Evolutionary conservation across 2,888 invertebrate species (phyloP).

Genomic region (Cryptus armator): DNA sequence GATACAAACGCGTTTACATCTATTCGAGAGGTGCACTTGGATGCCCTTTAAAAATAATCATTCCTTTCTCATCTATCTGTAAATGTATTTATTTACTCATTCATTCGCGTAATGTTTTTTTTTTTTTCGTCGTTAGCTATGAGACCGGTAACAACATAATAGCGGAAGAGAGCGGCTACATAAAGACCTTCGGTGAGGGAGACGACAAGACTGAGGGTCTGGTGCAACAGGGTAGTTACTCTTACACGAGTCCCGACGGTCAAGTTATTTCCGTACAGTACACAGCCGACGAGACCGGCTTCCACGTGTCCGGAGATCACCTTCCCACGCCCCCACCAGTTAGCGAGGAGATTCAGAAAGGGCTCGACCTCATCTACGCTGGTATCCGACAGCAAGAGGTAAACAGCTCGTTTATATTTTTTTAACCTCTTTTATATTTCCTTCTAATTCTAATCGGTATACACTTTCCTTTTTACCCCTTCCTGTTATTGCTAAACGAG

Average conservation of each 20-base stretch:
- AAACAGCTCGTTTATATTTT: constrained; percentile 52
- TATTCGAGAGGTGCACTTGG: constrained; percentile 17
- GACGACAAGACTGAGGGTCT: constrained; percentile 90
- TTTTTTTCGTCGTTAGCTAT: constrained; percentile 86
- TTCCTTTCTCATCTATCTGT: not conserved
- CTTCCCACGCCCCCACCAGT: constrained; percentile 94
- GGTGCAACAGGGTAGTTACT: constrained; percentile 92
- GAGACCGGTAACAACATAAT: constrained; percentile 94
- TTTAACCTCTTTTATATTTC: not conserved
- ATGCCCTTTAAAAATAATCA: constrained; percentile 53
- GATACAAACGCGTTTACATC: not conserved
- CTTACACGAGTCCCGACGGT: constrained; percentile 93
- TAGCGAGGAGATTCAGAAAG: constrained; percentile 94
- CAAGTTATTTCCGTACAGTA: constrained; percentile 91
- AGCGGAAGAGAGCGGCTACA: constrained; percentile 92
- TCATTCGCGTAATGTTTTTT: not conserved
- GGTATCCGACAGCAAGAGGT: constrained; percentile 91
- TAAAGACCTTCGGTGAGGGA: constrained; percentile 90
- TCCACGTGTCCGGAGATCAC: constrained; percentile 93
- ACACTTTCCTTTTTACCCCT: constrained; percentile 4
- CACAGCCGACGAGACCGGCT: constrained; percentile 93
- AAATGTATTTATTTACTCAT: constrained; percentile 5
- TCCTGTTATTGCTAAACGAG: not conserved
- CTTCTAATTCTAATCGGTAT: not conserved
- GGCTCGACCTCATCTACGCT: constrained; percentile 94